These are phyloP conservation scores for Meteorus cinctellus DNA, from an alignment of 2,888 invertebrate genomes.

Conservation along the genomic window DNA sequence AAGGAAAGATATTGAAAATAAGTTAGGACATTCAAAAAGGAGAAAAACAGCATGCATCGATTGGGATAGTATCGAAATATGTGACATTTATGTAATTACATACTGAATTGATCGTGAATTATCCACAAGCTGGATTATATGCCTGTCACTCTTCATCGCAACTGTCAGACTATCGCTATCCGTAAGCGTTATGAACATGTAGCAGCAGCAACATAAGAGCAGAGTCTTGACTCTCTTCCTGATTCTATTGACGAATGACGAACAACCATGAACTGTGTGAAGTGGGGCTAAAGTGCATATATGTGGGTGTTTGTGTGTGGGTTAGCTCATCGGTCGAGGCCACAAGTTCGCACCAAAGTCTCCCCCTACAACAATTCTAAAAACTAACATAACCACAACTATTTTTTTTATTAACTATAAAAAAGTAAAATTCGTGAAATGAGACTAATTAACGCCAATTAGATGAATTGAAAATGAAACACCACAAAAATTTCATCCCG, in stretches of 20 bases:
- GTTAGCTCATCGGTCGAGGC: conserved; percentile 1
- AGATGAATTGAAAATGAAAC: too few species aligned
- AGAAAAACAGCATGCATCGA: not conserved
- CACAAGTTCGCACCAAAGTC: conserved; percentile 1
- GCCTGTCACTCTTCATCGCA: conserved; percentile 6
- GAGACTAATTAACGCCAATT: too few species aligned
- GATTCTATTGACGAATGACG: conserved; percentile 1
- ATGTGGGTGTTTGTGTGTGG: not conserved
- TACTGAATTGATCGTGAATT: conserved; percentile 18
- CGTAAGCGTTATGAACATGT: not conserved
- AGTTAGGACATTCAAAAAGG: not conserved
- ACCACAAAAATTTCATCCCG: too few species aligned
- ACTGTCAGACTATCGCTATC: conserved; percentile 25
- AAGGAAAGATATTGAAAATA: not conserved
- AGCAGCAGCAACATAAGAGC: not conserved
- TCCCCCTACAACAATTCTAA: not conserved
- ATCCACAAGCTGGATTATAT: not conserved
- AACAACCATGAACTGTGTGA: not conserved
- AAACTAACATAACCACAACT: not conserved
- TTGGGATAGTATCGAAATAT: not conserved
- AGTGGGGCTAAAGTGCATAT: conserved; percentile 1
- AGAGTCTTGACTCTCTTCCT: not conserved
- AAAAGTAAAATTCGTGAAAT: not conserved
- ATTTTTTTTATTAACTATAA: not conserved
- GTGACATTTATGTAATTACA: not conserved